Evolutionary conservation across 2,888 invertebrate genomes (phyloP).

Genomic region (Euplexia lucipara): DNA sequence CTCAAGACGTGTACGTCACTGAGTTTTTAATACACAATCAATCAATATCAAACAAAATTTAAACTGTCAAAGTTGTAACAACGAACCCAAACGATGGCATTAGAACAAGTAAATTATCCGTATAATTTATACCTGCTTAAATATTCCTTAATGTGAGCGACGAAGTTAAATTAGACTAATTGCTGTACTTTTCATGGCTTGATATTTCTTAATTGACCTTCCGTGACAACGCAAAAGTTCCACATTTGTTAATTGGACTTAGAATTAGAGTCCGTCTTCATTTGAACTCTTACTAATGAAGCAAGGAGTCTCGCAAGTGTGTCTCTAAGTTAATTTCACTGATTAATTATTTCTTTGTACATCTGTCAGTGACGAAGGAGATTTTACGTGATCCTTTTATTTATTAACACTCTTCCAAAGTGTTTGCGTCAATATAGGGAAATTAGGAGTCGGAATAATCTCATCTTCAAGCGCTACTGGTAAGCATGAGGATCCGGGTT

Average conservation of each 20-base stretch:
- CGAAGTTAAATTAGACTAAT: constrained; percentile 76
- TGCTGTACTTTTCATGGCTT: constrained; percentile 70
- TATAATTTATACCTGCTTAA: constrained; percentile 41
- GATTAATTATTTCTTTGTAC: constrained; percentile 56
- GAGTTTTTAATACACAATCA: neutral
- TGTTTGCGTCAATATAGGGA: constrained; percentile 12
- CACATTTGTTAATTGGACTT: constrained; percentile 81
- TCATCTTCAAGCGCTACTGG: too few species aligned
- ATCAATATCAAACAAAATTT: neutral
- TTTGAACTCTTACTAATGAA: constrained; percentile 61
- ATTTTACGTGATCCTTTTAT: constrained; percentile 36
- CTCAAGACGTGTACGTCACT: too few species aligned
- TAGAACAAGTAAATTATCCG: constrained; percentile 3
- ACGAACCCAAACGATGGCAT: neutral
- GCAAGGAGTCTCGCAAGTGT: constrained; percentile 61
- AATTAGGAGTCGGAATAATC: neutral
- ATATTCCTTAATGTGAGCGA: constrained; percentile 30
- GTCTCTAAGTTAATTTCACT: constrained; percentile 50
- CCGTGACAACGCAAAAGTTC: constrained; percentile 75
- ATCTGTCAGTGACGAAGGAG: constrained; percentile 32
- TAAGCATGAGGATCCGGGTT: too few species aligned
- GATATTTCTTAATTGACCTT: constrained; percentile 79
- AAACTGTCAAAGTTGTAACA: neutral
- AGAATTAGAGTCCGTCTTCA: constrained; percentile 72
- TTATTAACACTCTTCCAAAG: constrained; percentile 28